These are phyloP conservation scores for Galeopsomyia nigrocyanea DNA, from an alignment of 2,888 invertebrate species.

Conservation along the genomic window DNA sequence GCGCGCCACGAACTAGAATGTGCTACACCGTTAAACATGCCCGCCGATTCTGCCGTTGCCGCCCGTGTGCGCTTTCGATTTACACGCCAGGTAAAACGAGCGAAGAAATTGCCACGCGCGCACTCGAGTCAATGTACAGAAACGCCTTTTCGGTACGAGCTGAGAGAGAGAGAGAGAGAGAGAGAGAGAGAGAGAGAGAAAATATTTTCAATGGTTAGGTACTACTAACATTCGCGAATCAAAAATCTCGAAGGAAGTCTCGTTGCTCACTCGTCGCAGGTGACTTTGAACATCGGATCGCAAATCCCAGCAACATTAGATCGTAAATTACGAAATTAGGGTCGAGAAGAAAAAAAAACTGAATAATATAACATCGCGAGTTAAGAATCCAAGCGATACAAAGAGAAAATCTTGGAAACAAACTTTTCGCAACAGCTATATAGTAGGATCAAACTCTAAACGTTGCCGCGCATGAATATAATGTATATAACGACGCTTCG, in stretches of 20 bases:
- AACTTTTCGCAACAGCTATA: not conserved
- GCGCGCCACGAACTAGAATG: slow-evolving; percentile 48
- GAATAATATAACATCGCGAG: not conserved
- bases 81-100: not conserved
- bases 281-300: too few species aligned
- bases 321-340: too few species aligned
- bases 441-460: not conserved
- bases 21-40: slow-evolving; percentile 49
- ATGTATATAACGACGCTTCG: slow-evolving; percentile 48
- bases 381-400: not conserved
- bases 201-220: too few species aligned
- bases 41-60: too few species aligned
- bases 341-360: too few species aligned
- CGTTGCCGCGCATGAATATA: slow-evolving; percentile 49
- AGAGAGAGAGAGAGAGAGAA: not conserved
- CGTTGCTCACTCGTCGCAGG: too few species aligned
- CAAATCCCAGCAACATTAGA: too few species aligned
- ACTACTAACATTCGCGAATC: too few species aligned
- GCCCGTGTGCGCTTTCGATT: slow-evolving; percentile 18
- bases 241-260: too few species aligned
- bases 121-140: not conserved
- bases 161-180: not conserved
- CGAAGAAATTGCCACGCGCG: slow-evolving; percentile 3
- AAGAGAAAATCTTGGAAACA: not conserved
- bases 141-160: not conserved